Evolutionary conservation across 2,113 vertebrate species (phyloP), one percentile per base, ranked within the genome.

Genomic region (Brachionichthys hirsutus): DNA sequence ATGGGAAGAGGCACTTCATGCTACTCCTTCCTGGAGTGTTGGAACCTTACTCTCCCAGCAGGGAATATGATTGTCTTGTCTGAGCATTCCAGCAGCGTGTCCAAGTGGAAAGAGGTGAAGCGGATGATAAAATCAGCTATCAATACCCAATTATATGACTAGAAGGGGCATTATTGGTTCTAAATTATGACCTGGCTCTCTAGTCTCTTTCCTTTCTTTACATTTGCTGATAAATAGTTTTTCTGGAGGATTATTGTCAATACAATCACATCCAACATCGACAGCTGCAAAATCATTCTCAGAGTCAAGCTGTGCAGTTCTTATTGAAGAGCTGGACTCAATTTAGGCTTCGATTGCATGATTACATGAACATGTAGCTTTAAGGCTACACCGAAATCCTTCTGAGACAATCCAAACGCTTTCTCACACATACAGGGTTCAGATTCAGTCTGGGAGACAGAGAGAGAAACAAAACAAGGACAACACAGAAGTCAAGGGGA

Each of bases 71-170:
- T 92, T 92, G 86, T 83, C 64, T 83, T 87, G 81, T 83, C 78
- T 83, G 84, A 70, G 80, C 52, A 80, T 88, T 91, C 81, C 81
- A 89, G 82, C 34, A 20, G 75, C 69, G 78, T 71, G 70, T 72
- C 85, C 87, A 87, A 74, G 89, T 87, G 87, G 85, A 92, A 30
- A 83, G 62, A 72, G 63, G 41, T 18, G 68, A 87, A 89, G 90
- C 88, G 76, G 83, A 86, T 77, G 77, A 71, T 80, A 85, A 83
- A 64, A 67, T 87, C 87, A 82, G 83, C 79, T 78, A 91, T 92
- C 89, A 72, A 92, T 92, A 90, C 76, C 80, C 82, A 90, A 90
- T 90, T 90, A 91, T 63, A 55, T 71, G 62, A 70, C 50, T 73
- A 66, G 67, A 68, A 76, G 17, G 59, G 49, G 62, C 40, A 70